Evolutionary conservation across 2,888 invertebrate species (phyloP).

Genomic region (Epicampocera succincta): DNA sequence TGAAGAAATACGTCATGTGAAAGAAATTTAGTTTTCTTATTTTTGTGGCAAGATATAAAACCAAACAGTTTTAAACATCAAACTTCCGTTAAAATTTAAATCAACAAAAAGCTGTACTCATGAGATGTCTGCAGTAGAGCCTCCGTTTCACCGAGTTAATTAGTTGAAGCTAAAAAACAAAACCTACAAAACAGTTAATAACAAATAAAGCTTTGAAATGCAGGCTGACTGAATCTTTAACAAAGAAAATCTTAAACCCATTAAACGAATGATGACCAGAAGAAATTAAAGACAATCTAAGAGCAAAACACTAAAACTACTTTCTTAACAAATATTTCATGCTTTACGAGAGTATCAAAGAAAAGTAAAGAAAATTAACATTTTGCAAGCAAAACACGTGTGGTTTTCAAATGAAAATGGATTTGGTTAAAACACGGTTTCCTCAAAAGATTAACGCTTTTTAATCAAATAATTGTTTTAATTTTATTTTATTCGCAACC

Average conservation of each 20-base stretch:
- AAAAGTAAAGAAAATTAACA: background rate
- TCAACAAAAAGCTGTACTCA: conserved; percentile 3
- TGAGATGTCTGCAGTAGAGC: conserved; percentile 6
- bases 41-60: background rate
- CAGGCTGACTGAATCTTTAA: background rate
- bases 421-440: background rate
- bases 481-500: no score
- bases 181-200: conserved; percentile 2
- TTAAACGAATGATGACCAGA: conserved; percentile 29
- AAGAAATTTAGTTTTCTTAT: background rate
- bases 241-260: conserved; percentile 1
- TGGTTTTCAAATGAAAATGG: conserved; percentile 6
- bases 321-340: conserved; percentile 1
- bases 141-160: conserved; percentile 23
- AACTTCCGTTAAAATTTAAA: conserved; percentile 65
- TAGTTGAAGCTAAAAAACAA: conserved; percentile 30
- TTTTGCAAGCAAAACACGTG: conserved; percentile 19
- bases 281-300: conserved; percentile 18
- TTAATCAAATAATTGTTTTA: no score
- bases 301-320: background rate
- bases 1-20: conserved; percentile 42
- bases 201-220: background rate
- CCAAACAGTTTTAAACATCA: conserved; percentile 37
- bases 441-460: no score
- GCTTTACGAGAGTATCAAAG: no score